These are phyloP conservation scores for Sphaeridia pumilis DNA, from an alignment of 2,888 invertebrate species.

Conservation along the genomic window DNA sequence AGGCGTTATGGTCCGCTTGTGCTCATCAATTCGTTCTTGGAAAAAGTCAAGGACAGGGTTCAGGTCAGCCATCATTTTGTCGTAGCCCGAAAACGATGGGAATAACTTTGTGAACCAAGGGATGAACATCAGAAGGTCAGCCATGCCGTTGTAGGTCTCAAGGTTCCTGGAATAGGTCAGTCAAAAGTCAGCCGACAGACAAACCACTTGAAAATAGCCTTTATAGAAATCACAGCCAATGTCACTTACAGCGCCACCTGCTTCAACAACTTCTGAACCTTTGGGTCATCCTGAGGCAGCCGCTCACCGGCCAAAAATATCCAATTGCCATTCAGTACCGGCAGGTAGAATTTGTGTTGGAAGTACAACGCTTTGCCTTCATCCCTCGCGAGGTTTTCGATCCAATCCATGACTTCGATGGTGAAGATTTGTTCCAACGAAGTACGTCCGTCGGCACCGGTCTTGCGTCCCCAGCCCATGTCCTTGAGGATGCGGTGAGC, in stretches of 20 bases:
- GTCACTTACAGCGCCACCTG: background rate
- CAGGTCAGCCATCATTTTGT: conserved; percentile 18
- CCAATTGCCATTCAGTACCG: conserved; percentile 16
- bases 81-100: conserved; percentile 14
- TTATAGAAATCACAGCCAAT: background rate
- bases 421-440: conserved; percentile 7
- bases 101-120: conserved; percentile 17
- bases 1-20: conserved; percentile 19
- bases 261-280: conserved; percentile 4
- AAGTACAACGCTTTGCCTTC: conserved; percentile 7
- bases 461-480: conserved; percentile 24
- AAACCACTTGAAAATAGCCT: no score
- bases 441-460: background rate
- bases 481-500: conserved; percentile 25
- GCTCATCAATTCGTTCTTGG: conserved; percentile 16
- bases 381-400: conserved; percentile 8
- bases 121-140: conserved; percentile 18
- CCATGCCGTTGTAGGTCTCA: conserved; percentile 13
- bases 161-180: conserved; percentile 14
- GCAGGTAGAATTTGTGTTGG: conserved; percentile 10
- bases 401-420: conserved; percentile 6
- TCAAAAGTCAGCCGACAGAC: no score
- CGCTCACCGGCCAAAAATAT: conserved; percentile 13
- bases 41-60: conserved; percentile 11
- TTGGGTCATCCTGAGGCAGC: conserved; percentile 10